A percentile compares a stretch with the other conserved stretches of the same genome.
These are phyloP conservation scores for Pocillopora verrucosa DNA, from an alignment of 64 coral and sea anemone genomes.

Conservation along the genomic window DNA sequence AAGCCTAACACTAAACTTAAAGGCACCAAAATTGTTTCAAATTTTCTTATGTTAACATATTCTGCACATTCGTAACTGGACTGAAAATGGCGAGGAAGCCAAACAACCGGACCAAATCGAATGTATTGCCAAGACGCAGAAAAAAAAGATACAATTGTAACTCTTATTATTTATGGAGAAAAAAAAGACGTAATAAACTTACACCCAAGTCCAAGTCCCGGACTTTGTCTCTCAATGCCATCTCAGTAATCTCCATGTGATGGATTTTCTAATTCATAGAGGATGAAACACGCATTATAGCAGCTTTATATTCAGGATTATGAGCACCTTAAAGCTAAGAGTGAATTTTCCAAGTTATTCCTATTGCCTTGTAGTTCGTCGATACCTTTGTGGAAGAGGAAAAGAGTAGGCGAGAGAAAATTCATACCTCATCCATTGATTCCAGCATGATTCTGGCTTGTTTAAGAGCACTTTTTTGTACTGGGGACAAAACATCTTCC, in stretches of 20 bases:
- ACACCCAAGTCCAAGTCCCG: conserved; percentile 60
- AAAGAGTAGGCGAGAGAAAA: no score
- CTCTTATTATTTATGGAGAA: neutral
- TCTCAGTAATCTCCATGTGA: conserved; percentile 57
- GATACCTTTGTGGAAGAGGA: no score
- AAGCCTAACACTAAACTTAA: no score
- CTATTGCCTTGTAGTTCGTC: no score
- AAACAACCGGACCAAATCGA: no score
- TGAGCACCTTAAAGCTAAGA: neutral
- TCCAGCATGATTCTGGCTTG: conserved; percentile 50
- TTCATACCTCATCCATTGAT: conserved; percentile 45
- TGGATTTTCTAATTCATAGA: conserved; percentile 45
- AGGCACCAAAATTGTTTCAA: no score
- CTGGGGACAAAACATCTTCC: conserved; percentile 18
- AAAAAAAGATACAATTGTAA: neutral
- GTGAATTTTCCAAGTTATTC: no score
- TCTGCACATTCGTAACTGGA: no score
- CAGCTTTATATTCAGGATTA: neutral
- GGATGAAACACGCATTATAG: neutral
- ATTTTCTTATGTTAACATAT: no score
- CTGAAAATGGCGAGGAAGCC: no score
- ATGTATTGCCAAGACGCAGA: no score
- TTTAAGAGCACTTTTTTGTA: conserved; percentile 47
- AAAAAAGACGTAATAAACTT: conserved; percentile 1
- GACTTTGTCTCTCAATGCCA: conserved; percentile 55